Evolutionary conservation across 2,888 invertebrate species (phyloP), one percentile per base, ranked within the genome.

Genomic region (Amiota communis): DNA sequence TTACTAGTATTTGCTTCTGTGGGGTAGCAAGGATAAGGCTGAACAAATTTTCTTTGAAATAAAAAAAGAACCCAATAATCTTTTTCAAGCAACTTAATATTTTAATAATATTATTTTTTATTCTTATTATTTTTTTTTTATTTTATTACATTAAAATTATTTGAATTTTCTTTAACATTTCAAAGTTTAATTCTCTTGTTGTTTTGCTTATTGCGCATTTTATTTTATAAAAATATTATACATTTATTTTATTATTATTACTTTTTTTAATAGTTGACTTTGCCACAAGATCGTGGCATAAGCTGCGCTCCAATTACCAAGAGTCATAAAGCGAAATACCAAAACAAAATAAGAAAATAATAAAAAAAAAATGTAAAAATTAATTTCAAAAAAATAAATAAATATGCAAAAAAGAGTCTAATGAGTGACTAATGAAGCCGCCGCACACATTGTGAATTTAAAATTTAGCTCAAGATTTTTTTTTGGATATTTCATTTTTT

Each of bases 271-370:
- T 11, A 51, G 3, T 51, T 51, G 53, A n/a, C 13, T 51, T 12
- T 36, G 36, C 36, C 36, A 36, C 36, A 51, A 12, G 12, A n/a
- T n/a, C 53, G 53, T 51, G 53, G n/a, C 53, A n/a, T 12, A 12
- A n/a, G 53, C 53, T 51, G 53, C 53, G 53, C 53, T 51, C 53
- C 53, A 51, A 51, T 51, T 51, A 51, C 2, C 53, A 51, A 51
- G 10, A 51, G 53, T 51, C 53, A 36, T 51, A 51, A 51, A 51
- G 51, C 53, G 0, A 12, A 4, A n/a, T 51, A 4, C n/a, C 2
- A 11, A 2, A n/a, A n/a, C n/a, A n/a, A n/a, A n/a, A n/a, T 51
- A 51, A 51, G 2, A n/a, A 51, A 51, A 11, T 51, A 11, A n/a
- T 51, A 13, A 51, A 2, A 23, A 23, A 23, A 36, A 36, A 51